Conservation (phyloP, 2,888 invertebrate species). For the Tinea semifulvella region DNA sequence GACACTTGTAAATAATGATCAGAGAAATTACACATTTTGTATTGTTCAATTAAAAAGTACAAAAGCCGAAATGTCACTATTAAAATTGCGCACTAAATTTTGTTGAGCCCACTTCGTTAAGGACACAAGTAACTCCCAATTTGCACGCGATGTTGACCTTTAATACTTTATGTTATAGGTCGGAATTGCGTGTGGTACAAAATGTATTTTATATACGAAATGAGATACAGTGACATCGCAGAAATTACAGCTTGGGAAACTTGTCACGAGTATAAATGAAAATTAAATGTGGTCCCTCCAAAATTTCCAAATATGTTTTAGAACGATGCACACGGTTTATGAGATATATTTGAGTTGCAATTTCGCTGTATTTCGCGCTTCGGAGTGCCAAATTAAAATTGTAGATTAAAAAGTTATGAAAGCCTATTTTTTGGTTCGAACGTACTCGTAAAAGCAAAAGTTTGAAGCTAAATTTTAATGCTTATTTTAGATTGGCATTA, state of each 20-base stretch:
- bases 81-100: constrained; percentile 7
- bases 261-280: constrained; percentile 6
- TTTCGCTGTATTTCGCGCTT: too few species aligned
- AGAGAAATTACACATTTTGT: neutral
- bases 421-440: too few species aligned
- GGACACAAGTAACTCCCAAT: neutral
- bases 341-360: too few species aligned
- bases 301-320: too few species aligned
- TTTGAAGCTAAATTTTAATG: too few species aligned
- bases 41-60: neutral
- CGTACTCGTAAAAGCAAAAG: too few species aligned
- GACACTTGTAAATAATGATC: too few species aligned
- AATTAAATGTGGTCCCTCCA: too few species aligned
- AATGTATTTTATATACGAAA: constrained; percentile 5
- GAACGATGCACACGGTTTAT: too few species aligned
- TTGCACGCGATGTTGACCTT: neutral
- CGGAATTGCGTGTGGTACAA: neutral
- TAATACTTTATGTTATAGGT: neutral
- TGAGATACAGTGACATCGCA: constrained; percentile 7
- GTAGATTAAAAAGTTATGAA: too few species aligned
- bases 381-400: too few species aligned
- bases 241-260: constrained; percentile 10
- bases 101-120: neutral
- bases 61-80: constrained; percentile 2
- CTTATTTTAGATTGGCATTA: too few species aligned